Base-by-base conservation (phyloP, 2,113 vertebrate genomes). In the Thamnaconus septentrionalis region DNA sequence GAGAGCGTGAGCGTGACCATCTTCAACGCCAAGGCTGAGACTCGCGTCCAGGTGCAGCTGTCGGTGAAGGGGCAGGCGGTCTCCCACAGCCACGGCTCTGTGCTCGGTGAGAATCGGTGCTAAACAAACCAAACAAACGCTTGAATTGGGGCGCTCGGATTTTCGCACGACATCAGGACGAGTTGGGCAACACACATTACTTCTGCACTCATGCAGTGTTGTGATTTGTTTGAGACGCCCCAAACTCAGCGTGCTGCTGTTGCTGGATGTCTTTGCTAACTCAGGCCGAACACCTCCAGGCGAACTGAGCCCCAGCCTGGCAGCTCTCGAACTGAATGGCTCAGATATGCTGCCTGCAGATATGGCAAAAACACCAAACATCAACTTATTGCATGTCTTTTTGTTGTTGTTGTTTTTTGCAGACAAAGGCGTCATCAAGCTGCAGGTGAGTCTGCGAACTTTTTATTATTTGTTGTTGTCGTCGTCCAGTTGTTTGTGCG, bases 381-480 rank as follows among this genome's bases (percentile, higher is more conserved):
- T 31, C 18, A 31, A 31, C 6, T 50, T n/a, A 50, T 50, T 50
- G 5, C 48, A 8, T 50, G 41, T 11, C 48, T 40, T 84, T 43
- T 69, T 3, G 8, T 55, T 72, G 41, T 73, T 71, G 78, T 57
- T 5, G 9, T 91, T 92, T 83, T 31, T 31, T 31, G 18, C 75
- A 97, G 95, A 95, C 82, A 98, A 97, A 93, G 94, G 94, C 75
- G 94, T 91, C 51, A 84, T 97, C 78, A 96, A 93, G 67, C 81
- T 98, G 63, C 94, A 96, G 95, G 96, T 97, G 82, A 94, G 94
- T 74, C 40, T 6, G 3, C 9, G 46, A 49, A 48, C 53, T 4
- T 48, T 51, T 31, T 31, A 31, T 31, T 31, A 31, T 31, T 31
- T 31, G 1, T 31, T 31, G 18, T 31, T 31, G 18, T 31, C 2